phyloP scores from a whole-genome alignment of 2,797 vertebrate species.

The Sebastes paucispinis region DNA sequence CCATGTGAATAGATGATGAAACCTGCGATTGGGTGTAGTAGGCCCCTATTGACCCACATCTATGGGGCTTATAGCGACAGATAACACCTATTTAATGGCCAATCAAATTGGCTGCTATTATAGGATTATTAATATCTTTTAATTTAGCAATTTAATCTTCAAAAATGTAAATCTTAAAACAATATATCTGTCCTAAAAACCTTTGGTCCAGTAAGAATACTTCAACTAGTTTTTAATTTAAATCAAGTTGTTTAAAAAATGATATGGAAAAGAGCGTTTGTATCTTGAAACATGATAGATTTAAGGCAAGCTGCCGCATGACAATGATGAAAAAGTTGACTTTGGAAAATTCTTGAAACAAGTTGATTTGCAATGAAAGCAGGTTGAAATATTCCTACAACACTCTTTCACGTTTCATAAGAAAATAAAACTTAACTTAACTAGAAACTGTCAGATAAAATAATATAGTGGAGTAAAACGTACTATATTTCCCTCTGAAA shows the following conservation, averaged over 20 bases:
- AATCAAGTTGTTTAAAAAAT: not conserved
- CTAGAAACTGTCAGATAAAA: not conserved
- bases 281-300: not conserved
- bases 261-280: not conserved
- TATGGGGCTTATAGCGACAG: too few relatives aligned
- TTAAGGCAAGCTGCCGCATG: not conserved
- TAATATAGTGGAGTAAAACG: not conserved
- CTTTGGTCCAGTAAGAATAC: too few relatives aligned
- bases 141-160: too few relatives aligned
- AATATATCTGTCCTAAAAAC: not conserved
- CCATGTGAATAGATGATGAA: too few relatives aligned
- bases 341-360: not conserved
- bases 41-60: too few relatives aligned
- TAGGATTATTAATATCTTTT: not conserved
- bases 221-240: not conserved
- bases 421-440: not conserved
- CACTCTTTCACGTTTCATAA: not conserved
- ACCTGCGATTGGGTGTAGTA: too few relatives aligned
- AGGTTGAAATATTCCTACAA: not conserved
- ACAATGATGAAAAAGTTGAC: not conserved
- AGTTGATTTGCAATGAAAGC: not conserved
- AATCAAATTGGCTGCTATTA: not conserved
- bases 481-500: not conserved
- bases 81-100: too few relatives aligned
- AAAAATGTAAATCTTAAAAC: not conserved